Evolutionary conservation across 2,888 invertebrate species (phyloP), one percentile per base, ranked within the genome.

Genomic region (Bibio marci): DNA sequence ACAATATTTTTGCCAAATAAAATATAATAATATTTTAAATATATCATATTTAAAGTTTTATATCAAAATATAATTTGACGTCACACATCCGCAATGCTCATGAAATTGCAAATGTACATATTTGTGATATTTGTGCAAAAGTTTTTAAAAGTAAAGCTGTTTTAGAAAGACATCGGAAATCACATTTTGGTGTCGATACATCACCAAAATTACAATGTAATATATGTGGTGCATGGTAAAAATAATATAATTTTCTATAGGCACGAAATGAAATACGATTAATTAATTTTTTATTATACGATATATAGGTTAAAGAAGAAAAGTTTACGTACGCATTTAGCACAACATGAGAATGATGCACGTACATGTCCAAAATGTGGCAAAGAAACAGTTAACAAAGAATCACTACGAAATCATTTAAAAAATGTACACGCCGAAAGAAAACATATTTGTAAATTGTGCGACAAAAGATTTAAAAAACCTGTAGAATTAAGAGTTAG

Each of bases 361-460:
- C 54, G 58, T 39, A 52, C 53, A 27, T 60, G 59, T 36, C 51
- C 52, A 3, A 54, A 58, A 50, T 60, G 59, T 42, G 53, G 54
- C 8, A 22, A 22, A 22, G 22, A 22, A 22, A 22, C 22, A 6
- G 22, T 22, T 6, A 22, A 22, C 8, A 22, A 22, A 22, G 5
- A 22, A 22, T 22, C 22, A 22, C 8, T 22, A 22, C 22, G 22
- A 8, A 22, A 22, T 22, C 22, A 22, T 22, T 22, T 22, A 22
- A 22, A 22, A 22, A 6, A 22, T 22, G 22, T 22, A 22, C 22
- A 22, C 8, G 4, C 22, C 5, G 22, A 22, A 22, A 22, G 8
- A 22, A 22, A 22, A 22, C 22, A 22, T 22, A 22, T 22, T 22
- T 22, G 22, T 22, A 22, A 4, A 22, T 6, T 22, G 22, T 22